phyloP scores from a whole-genome alignment of 1,140 invertebrate species.

The Drosophila lacteicornis region DNA sequence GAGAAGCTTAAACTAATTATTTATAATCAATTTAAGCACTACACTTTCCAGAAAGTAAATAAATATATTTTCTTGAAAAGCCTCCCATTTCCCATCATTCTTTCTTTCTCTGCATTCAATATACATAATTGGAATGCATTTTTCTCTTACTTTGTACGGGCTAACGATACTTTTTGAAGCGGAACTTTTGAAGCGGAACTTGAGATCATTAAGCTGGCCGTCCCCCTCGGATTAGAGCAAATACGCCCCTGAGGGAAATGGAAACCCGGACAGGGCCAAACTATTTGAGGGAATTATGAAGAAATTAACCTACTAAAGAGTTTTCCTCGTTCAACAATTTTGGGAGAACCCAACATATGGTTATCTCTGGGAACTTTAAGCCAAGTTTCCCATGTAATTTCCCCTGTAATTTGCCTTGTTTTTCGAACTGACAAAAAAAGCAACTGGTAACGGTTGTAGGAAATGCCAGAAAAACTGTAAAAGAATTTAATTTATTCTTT shows the following conservation, averaged over 20 bases:
- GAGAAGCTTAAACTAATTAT: background rate
- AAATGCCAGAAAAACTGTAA: constrained; percentile 34
- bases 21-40: too few species aligned
- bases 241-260: constrained; percentile 27
- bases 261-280: constrained; percentile 7
- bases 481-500: constrained; percentile 50
- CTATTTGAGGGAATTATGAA: constrained; percentile 24
- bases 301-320: constrained; percentile 41
- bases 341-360: constrained; percentile 28
- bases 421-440: constrained; percentile 11
- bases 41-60: background rate
- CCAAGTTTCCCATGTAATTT: constrained; percentile 16
- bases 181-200: constrained; percentile 49
- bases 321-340: constrained; percentile 12
- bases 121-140: constrained; percentile 14
- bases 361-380: constrained; percentile 13
- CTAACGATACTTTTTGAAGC: constrained; percentile 43
- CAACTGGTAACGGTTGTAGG: constrained; percentile 37
- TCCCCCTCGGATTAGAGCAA: constrained; percentile 26
- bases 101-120: constrained; percentile 4
- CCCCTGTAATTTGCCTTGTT: constrained; percentile 16
- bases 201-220: constrained; percentile 49
- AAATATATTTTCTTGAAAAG: background rate
- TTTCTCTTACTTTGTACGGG: constrained; percentile 14
- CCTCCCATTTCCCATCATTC: too few species aligned